Evolutionary conservation across 2,888 invertebrate genomes (phyloP).

Genomic region (Rhingia campestris): DNA sequence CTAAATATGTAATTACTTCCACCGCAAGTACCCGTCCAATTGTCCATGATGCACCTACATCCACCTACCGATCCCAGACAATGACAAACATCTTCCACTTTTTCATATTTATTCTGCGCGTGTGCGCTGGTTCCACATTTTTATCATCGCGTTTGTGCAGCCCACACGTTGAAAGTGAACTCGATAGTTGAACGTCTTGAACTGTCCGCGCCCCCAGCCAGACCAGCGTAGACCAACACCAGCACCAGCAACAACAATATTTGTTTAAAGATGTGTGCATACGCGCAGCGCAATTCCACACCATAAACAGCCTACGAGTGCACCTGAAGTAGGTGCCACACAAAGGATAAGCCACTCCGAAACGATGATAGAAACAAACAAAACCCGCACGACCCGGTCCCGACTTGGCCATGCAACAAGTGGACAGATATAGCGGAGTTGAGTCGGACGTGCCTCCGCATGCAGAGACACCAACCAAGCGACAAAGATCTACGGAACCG

Average conservation of each 20-base stretch:
- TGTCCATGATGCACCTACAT: conserved; percentile 49
- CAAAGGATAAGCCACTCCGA: conserved; percentile 67
- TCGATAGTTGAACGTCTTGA: conserved; percentile 53
- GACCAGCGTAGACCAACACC: conserved; percentile 6
- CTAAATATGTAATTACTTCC: conserved; percentile 61
- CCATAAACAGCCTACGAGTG: conserved; percentile 23
- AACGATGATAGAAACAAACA: conserved; percentile 62
- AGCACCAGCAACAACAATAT: conserved; percentile 31
- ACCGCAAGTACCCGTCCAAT: conserved; percentile 41
- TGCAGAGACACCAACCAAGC: conserved; percentile 39
- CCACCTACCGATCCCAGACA: conserved; percentile 50
- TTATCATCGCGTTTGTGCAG: conserved; percentile 40
- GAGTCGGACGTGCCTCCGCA: conserved; percentile 61
- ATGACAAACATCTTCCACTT: conserved; percentile 62
- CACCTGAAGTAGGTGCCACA: conserved; percentile 70
- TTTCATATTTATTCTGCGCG: conserved; percentile 33
- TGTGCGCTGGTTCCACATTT: conserved; percentile 40
- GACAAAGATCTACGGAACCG: conserved; percentile 47
- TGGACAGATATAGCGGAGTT: conserved; percentile 67
- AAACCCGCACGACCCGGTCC: conserved; percentile 48
- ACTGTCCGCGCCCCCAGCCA: conserved; percentile 23
- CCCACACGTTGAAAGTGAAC: conserved; percentile 67
- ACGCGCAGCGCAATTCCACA: conserved; percentile 25
- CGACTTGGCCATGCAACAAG: conserved; percentile 62
- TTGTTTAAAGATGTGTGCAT: conserved; percentile 62